Percentiles rank a stretch among this genome's conserved stretches.
Evolutionary conservation across 2,888 invertebrate species (phyloP).

Genomic region (Ophion obscuratus): DNA sequence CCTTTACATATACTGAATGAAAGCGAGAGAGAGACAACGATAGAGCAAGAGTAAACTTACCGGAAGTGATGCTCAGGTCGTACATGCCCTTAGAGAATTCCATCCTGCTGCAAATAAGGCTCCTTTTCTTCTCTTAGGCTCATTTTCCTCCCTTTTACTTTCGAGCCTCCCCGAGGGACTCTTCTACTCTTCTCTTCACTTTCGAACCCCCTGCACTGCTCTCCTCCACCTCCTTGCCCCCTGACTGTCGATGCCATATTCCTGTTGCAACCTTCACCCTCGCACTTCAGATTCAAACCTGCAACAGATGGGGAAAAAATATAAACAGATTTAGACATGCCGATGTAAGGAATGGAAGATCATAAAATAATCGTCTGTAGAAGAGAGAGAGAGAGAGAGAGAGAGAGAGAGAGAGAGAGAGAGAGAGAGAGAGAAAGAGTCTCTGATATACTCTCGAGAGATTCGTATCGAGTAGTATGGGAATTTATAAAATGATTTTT

Average conservation of each 20-base stretch:
- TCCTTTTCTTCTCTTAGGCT: conserved; percentile 58
- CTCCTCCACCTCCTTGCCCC: not conserved
- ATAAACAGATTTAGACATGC: not conserved
- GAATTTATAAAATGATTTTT: conserved; percentile 28
- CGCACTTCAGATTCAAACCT: conserved; percentile 42
- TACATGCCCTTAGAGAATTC: conserved; percentile 66
- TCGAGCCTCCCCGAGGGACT: conserved; percentile 60
- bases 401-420: not conserved
- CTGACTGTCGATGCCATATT: conserved; percentile 9
- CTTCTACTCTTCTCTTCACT: conserved; percentile 58
- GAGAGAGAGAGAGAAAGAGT: not conserved
- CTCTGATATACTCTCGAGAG: not conserved
- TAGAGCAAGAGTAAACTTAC: conserved; percentile 12
- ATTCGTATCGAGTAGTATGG: not conserved
- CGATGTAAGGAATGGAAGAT: not conserved
- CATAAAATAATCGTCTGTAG: not conserved
- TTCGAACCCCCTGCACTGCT: conserved; percentile 13
- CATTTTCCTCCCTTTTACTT: conserved; percentile 57
- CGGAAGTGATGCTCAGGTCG: conserved; percentile 49
- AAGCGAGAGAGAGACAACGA: not conserved
- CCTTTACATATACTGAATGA: not conserved
- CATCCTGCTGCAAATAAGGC: conserved; percentile 51
- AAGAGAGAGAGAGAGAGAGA: not conserved
- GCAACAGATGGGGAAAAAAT: conserved; percentile 48
- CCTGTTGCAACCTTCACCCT: conserved; percentile 10